Evolutionary conservation across 2,888 invertebrate genomes (phyloP), one percentile per base, ranked within the genome.

Genomic region (Parnassius smintheus): DNA sequence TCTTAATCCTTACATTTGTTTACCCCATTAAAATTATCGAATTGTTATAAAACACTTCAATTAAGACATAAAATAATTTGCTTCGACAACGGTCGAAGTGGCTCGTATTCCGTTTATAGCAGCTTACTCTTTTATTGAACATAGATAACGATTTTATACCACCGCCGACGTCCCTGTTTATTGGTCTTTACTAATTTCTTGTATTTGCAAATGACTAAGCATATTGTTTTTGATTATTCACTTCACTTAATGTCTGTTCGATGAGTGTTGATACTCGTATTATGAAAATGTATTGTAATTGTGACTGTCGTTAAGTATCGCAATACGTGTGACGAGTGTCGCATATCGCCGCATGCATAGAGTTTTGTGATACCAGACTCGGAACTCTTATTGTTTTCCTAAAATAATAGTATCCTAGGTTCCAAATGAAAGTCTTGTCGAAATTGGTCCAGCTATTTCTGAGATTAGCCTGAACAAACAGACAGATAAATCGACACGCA

Each of bases 111-210:
- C 18, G 51, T 59, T 54, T 54, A 50, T 55, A 35, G 45, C 46
- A 42, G 46, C 48, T 4, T 44, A 51, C 60, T 2, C n/a, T 49
- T 60, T 60, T 60, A 60, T 41, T 48, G 59, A 41, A 42, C 42
- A 22, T 22, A 49, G 60, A 60, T 60, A 60, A 50, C 60, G 49
- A 42, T 49, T 60, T 53, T 60, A 35, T 60, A 60, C 55, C 41
- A 35, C 49, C 55, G 45, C 50, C 56, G 48, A 56, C 42, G 54
- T 18, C 54, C 9, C 11, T 25, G 42, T 41, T 60, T 54, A 53
- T 53, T 52, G 18, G 60, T 22, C n/a, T 49, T n/a, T 46, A 54
- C 41, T 60, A 55, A 60, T 60, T 55, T 56, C 4, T 35, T 48
- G 35, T 60, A 42, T 58, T 44, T 22, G 51, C 13, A n/a, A 48